Conservation (phyloP, 2,888 invertebrate species). For the Strigamia transsilvanica region DNA sequence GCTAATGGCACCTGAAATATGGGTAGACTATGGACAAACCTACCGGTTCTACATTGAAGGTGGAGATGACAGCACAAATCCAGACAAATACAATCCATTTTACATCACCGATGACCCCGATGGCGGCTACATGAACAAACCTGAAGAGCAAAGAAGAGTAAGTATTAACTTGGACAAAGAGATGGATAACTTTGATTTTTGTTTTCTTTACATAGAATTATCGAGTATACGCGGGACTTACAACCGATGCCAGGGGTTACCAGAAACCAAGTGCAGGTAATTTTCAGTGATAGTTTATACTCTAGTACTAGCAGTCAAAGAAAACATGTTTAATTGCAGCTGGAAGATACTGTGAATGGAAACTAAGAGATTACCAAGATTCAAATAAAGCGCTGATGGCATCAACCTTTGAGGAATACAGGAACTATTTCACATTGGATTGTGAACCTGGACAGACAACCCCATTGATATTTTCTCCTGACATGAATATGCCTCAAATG, state of each 20-base stretch:
- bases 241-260: slow-evolving; percentile 25
- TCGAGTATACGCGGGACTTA: slow-evolving; percentile 9
- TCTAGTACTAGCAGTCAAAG: not conserved
- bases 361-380: slow-evolving; percentile 55
- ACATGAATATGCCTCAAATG: slow-evolving; percentile 59
- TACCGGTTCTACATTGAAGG: slow-evolving; percentile 63
- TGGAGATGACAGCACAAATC: slow-evolving; percentile 57
- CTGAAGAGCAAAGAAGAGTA: slow-evolving; percentile 44
- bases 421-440: slow-evolving; percentile 56
- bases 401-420: slow-evolving; percentile 57
- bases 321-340: not conserved
- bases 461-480: slow-evolving; percentile 58
- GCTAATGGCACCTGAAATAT: slow-evolving; percentile 63
- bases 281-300: not conserved
- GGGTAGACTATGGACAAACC: slow-evolving; percentile 62
- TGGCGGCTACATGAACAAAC: slow-evolving; percentile 57
- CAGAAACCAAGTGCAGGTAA: slow-evolving; percentile 31
- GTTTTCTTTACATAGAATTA: not conserved
- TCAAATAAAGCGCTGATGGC: slow-evolving; percentile 57
- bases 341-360: slow-evolving; percentile 58
- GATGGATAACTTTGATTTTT: not conserved
- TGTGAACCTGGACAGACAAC: slow-evolving; percentile 56
- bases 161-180: too few relatives aligned
- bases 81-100: slow-evolving; percentile 60
- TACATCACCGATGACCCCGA: slow-evolving; percentile 60